phyloP scores from a whole-genome alignment of 1,140 invertebrate genomes.

The Branchinecta lynchi region DNA sequence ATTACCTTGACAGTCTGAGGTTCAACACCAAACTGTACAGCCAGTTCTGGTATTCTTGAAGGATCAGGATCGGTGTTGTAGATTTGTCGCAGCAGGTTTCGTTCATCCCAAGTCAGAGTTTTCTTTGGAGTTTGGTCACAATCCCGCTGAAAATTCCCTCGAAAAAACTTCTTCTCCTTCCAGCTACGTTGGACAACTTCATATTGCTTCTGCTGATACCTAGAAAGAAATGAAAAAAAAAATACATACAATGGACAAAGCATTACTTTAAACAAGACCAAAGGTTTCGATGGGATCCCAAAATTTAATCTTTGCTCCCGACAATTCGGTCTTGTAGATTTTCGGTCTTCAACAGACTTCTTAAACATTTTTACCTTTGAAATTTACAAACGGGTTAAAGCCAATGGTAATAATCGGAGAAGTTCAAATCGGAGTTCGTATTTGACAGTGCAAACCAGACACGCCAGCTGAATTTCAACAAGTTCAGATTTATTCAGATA shows the following conservation, averaged over 20 bases:
- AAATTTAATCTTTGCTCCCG: too few relatives aligned
- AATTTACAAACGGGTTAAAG: too few relatives aligned
- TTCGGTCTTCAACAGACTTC: too few relatives aligned
- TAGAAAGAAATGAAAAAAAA: not conserved
- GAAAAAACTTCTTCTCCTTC: conserved; percentile 1
- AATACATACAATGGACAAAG: not conserved
- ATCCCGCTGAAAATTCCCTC: not conserved
- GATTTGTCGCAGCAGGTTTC: not conserved
- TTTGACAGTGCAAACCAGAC: too few relatives aligned
- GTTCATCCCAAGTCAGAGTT: not conserved
- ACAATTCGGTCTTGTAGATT: too few relatives aligned
- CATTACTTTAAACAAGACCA: too few relatives aligned
- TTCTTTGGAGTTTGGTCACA: not conserved
- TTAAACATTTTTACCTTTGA: too few relatives aligned
- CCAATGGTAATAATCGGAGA: too few relatives aligned
- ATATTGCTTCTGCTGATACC: not conserved
- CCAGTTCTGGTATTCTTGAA: not conserved
- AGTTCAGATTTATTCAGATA: too few relatives aligned
- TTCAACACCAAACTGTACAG: not conserved
- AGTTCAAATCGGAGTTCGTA: too few relatives aligned
- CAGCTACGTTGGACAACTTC: not conserved
- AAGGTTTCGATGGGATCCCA: too few relatives aligned
- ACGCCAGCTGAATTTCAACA: too few relatives aligned
- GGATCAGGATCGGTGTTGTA: not conserved
- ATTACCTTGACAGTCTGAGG: not conserved